phyloP scores from a whole-genome alignment of 2,888 invertebrate species.

The Vesta saturnalis region DNA sequence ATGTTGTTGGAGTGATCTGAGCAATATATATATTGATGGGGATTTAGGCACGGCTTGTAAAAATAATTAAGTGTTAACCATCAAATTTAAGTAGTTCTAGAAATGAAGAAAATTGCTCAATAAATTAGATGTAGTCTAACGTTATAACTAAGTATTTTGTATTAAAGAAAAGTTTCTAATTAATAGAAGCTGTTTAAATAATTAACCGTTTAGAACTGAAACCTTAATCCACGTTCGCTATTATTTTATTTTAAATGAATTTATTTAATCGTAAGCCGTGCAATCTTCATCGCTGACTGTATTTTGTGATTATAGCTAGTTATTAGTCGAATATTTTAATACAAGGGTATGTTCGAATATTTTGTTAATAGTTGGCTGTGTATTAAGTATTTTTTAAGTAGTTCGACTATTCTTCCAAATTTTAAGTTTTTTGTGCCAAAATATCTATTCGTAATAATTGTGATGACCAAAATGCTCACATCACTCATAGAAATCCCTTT shows the following conservation, averaged over 20 bases:
- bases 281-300: slow-evolving; percentile 27
- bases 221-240: not conserved
- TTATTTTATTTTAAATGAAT: not conserved
- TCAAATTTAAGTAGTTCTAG: not conserved
- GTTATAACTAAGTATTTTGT: not conserved
- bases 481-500: slow-evolving; percentile 34
- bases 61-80: slow-evolving; percentile 4
- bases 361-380: slow-evolving; percentile 45
- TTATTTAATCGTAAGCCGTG: slow-evolving; percentile 13
- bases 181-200: not conserved
- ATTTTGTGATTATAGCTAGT: slow-evolving; percentile 37
- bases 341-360: slow-evolving; percentile 32
- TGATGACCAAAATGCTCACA: slow-evolving; percentile 39
- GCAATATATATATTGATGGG: slow-evolving; percentile 24
- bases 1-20: slow-evolving; percentile 30
- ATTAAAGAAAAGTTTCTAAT: not conserved
- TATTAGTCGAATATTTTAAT: slow-evolving; percentile 37
- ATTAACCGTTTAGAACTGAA: no score
- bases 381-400: slow-evolving; percentile 39
- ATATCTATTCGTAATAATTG: slow-evolving; percentile 23
- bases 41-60: slow-evolving; percentile 21
- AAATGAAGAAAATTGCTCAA: slow-evolving; percentile 8
- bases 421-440: slow-evolving; percentile 43
- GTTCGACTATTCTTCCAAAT: slow-evolving; percentile 39
- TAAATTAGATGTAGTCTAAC: slow-evolving; percentile 1